These are phyloP conservation scores for Homarus gammarus DNA, from an alignment of 2,888 invertebrate species.

Conservation along the genomic window DNA sequence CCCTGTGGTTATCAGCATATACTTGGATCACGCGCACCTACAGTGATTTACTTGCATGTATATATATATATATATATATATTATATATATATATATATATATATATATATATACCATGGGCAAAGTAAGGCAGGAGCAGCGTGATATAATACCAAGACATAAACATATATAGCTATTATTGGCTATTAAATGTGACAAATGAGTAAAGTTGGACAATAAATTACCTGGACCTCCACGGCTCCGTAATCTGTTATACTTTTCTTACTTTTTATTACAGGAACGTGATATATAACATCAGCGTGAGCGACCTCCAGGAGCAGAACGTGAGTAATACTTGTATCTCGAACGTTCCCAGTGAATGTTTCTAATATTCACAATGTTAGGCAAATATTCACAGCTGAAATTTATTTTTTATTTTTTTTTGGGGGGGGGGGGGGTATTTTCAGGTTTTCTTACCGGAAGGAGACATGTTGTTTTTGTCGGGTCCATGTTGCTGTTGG, in stretches of 20 bases:
- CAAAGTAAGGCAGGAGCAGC: not conserved
- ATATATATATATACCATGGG: not conserved
- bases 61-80: not conserved
- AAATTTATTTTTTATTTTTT: no score
- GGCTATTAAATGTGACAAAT: no score
- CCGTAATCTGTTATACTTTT: not conserved
- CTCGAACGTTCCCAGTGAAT: no score
- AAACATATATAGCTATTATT: not conserved
- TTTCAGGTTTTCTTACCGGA: no score
- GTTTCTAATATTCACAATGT: not conserved
- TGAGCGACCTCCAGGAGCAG: slow-evolving; percentile 61
- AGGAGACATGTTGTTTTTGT: no score
- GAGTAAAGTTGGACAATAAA: not conserved
- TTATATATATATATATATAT: slow-evolving; percentile 18
- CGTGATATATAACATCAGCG: slow-evolving; percentile 64
- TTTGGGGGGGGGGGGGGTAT: no score
- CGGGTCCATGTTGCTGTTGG: no score
- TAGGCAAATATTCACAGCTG: not conserved
- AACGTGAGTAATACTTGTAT: slow-evolving; percentile 43
- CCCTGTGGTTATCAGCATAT: no score
- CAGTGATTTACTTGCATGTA: no score
- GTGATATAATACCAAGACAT: not conserved
- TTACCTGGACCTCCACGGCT: not conserved
- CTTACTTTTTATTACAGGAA: slow-evolving; percentile 57
- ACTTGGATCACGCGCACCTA: no score